phyloP scores from a whole-genome alignment of 2,113 vertebrate genomes.

The Chamaetylas fuelleborni region DNA sequence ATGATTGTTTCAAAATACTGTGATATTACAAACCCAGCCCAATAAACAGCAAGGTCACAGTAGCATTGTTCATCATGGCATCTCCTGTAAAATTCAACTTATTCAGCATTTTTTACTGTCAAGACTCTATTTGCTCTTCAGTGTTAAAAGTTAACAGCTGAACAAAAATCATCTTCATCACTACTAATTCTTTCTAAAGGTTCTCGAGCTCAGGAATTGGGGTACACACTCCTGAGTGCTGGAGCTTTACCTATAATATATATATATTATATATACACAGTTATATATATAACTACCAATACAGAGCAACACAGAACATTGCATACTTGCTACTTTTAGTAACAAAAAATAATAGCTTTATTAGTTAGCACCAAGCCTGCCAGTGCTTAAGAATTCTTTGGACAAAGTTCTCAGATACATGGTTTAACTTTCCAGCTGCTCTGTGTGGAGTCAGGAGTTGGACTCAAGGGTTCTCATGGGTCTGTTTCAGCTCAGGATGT shows the following conservation, averaged over 20 bases:
- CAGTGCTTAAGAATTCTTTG: neutral
- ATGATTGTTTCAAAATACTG: conserved; percentile 27
- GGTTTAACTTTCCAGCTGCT: neutral
- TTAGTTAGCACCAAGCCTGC: neutral
- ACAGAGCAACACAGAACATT: neutral
- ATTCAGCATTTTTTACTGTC: neutral
- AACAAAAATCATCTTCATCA: neutral
- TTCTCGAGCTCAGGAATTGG: neutral
- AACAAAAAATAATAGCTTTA: neutral
- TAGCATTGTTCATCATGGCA: conserved; percentile 9
- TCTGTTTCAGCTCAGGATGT: neutral
- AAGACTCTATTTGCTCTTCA: neutral
- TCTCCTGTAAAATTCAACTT: neutral
- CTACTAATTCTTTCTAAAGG: neutral
- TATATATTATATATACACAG: too few species aligned
- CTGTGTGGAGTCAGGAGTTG: neutral
- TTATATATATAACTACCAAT: too few species aligned
- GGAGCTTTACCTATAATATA: neutral
- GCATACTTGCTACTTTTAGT: neutral
- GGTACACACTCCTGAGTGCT: neutral
- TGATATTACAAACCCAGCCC: neutral
- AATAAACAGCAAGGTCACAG: conserved; percentile 8
- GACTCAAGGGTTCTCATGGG: fast-evolving
- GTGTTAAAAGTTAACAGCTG: neutral
- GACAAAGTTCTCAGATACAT: neutral